Base-by-base conservation (phyloP, 2,888 invertebrate genomes). In the Epinotia nisella region DNA sequence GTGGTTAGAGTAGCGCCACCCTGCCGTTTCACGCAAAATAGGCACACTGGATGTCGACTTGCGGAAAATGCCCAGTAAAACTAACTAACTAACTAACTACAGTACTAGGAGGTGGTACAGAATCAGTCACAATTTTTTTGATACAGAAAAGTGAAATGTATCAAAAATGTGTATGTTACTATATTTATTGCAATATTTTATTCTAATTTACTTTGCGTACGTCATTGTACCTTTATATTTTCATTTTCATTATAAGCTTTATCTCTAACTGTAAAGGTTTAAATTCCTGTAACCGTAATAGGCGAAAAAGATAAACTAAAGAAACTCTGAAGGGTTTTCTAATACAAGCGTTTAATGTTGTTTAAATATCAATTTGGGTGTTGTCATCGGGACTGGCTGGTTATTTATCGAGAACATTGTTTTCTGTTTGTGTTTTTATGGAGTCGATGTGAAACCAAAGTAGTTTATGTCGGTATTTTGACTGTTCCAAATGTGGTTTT, bases 281-380 rank as follows among this genome's bases (percentile, higher is more conserved):
- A 5, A 39, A 56, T 49, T 45, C 29, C 11, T 21, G n/a, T 24
- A 71, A n/a, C 51, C 59, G 41, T 9, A 19, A 5, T 39, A 29
- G 24, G 35, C 17, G 29, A 41, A 71, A 49, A 65, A 59, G 59
- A 66, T 71, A 59, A 60, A 66, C 53, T 60, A 51, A 66, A 71
- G 29, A 53, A 65, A 53, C 15, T 21, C 58, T 41, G 51, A 60
- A 71, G 65, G 24, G 66, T 66, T 66, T 66, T 17, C 58, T 65
- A 53, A 66, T 66, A 60, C 66, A 60, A 39, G 65, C 71, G n/a
- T 66, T 71, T 60, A 71, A 60, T 53, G 66, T 60, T 71, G 66
- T 66, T 71, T 71, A 71, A 71, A 71, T 60, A 71, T 60, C 66
- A 71, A 71, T 71, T 71, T 71, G 66, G 65, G 3, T 58, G 21